phyloP scores from a whole-genome alignment of 2,888 invertebrate species.

The Synanthedon myopaeformis region DNA sequence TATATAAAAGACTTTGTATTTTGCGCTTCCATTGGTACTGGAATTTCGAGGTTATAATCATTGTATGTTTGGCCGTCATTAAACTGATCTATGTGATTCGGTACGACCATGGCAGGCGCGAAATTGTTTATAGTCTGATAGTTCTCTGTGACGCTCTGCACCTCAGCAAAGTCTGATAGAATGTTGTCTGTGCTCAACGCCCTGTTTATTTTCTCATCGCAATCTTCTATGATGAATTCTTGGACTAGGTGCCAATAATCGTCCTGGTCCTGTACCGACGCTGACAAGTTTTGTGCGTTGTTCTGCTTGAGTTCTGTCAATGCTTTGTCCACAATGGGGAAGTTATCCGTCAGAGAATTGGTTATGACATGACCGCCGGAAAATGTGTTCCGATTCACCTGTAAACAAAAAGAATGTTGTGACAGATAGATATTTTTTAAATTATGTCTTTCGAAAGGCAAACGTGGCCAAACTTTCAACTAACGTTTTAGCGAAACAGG shows the following conservation, averaged over 20 bases:
- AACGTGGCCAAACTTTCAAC: too few relatives aligned
- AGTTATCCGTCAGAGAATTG: conserved; percentile 22
- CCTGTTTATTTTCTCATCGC: conserved; percentile 3
- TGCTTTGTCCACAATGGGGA: conserved; percentile 28
- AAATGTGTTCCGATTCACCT: conserved; percentile 40
- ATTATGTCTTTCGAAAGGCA: conserved; percentile 1
- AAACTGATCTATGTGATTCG: conserved; percentile 23
- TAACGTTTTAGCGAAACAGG: too few relatives aligned
- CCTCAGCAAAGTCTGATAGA: conserved; percentile 15
- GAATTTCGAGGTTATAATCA: background rate
- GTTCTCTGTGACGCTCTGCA: conserved; percentile 6
- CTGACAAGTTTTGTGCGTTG: conserved; percentile 26
- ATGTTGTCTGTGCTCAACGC: conserved; percentile 9
- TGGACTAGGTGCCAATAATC: conserved; percentile 27
- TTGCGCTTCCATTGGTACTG: background rate
- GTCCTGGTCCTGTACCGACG: conserved; percentile 25
- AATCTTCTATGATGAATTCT: conserved; percentile 29
- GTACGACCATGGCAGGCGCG: conserved; percentile 1
- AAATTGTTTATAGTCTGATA: background rate
- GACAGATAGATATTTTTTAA: background rate
- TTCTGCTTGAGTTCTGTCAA: conserved; percentile 22
- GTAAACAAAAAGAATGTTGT: conserved; percentile 9
- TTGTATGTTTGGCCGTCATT: conserved; percentile 3
- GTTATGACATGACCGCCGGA: conserved; percentile 48
- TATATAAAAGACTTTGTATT: conserved; percentile 1